phyloP scores from a whole-genome alignment of 2,113 vertebrate species.

The Eulemur rufifrons region DNA sequence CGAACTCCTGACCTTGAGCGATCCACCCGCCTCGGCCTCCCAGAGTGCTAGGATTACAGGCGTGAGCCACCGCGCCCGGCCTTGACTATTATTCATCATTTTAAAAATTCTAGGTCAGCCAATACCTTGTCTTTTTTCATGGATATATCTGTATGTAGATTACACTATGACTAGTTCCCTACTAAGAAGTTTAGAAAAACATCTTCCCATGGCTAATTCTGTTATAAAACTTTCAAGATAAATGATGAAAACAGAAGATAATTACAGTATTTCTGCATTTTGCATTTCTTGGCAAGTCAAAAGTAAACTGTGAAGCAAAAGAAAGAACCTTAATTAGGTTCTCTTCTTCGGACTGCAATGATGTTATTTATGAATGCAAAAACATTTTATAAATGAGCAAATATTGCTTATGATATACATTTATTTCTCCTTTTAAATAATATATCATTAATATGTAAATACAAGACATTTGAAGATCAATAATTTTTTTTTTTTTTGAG shows the following conservation, averaged over 20 bases:
- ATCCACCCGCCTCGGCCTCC: no score
- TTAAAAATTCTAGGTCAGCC: neutral
- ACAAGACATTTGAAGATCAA: constrained; percentile 13
- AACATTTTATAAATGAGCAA: neutral
- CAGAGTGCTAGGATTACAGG: no score
- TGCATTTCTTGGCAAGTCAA: no score
- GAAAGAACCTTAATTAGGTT: neutral
- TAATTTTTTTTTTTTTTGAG: no score
- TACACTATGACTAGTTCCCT: neutral
- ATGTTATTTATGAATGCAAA: neutral
- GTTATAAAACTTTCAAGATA: no score
- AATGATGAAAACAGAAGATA: no score
- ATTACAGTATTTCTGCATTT: no score
- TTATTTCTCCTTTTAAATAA: constrained; percentile 19
- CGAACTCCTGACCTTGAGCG: no score
- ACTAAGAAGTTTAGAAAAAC: constrained; percentile 24
- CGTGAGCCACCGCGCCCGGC: no score
- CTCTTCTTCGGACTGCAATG: constrained; percentile 16
- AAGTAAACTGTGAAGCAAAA: neutral
- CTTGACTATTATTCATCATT: neutral
- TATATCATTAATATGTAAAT: constrained; percentile 1
- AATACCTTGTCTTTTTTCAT: constrained; percentile 26
- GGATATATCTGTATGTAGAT: constrained; percentile 33
- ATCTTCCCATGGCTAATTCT: neutral
- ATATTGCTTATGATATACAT: constrained; percentile 33